phyloP scores from a whole-genome alignment of 2,888 invertebrate species.

The Gymnoscelis rufifasciata region DNA sequence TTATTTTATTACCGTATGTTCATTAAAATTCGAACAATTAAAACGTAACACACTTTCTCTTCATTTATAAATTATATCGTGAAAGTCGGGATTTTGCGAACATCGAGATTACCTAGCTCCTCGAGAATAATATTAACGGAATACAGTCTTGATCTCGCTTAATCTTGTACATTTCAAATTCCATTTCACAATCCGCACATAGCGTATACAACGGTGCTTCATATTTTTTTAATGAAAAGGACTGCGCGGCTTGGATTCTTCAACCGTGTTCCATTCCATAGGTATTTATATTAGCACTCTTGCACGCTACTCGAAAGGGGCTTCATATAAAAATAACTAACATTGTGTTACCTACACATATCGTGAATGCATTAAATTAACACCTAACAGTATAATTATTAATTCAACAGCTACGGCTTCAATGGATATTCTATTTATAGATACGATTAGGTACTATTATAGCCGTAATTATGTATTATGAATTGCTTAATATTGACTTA shows the following conservation, averaged over 20 bases:
- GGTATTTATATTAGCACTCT: conserved; percentile 44
- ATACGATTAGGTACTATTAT: no score
- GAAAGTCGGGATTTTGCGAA: conserved; percentile 17
- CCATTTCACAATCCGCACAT: no score
- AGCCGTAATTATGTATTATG: no score
- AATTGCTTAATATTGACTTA: no score
- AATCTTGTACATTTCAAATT: not conserved
- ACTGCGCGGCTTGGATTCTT: conserved; percentile 24
- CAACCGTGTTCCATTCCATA: conserved; percentile 24
- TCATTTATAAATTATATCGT: conserved; percentile 7
- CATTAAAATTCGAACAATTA: not conserved
- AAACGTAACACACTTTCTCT: conserved; percentile 5
- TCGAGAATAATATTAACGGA: conserved; percentile 8
- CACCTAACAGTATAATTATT: conserved; percentile 8
- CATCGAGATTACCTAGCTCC: conserved; percentile 9
- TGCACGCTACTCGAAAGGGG: conserved; percentile 51
- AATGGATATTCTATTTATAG: no score
- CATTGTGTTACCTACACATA: conserved; percentile 26
- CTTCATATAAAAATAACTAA: conserved; percentile 31
- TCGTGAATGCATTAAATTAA: conserved; percentile 16
- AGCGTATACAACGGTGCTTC: no score
- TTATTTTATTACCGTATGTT: not conserved
- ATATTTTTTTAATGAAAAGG: conserved; percentile 10
- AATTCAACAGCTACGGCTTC: conserved; percentile 3
- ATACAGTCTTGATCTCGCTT: conserved; percentile 5